These are phyloP conservation scores for Apeira syringaria DNA, from an alignment of 2,888 invertebrate species.

Conservation along the genomic window DNA sequence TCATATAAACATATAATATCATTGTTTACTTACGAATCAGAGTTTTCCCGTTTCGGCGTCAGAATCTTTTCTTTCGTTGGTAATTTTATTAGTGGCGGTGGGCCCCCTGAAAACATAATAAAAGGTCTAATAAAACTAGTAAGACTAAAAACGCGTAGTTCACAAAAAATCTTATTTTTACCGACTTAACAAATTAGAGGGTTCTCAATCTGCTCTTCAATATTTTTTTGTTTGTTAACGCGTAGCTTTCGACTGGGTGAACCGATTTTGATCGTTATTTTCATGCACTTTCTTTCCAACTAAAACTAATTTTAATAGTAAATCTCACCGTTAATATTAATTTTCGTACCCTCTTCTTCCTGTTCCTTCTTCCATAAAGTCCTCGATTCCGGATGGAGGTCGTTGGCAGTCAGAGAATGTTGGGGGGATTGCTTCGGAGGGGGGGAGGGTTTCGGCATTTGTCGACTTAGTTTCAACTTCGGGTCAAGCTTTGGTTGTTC, in stretches of 20 bases:
- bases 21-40: slow-evolving; percentile 70
- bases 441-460: background rate
- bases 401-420: background rate
- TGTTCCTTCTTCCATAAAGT: slow-evolving; percentile 10
- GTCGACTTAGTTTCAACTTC: background rate
- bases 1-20: too few species aligned
- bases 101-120: slow-evolving; percentile 56
- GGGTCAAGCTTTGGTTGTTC: slow-evolving; percentile 24
- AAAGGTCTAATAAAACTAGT: too few species aligned
- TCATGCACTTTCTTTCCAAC: too few species aligned
- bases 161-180: too few species aligned
- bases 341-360: slow-evolving; percentile 31
- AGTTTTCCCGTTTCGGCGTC: slow-evolving; percentile 59
- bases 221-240: too few species aligned
- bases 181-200: too few species aligned
- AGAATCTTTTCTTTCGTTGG: slow-evolving; percentile 57
- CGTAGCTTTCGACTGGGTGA: too few species aligned
- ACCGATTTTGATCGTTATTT: too few species aligned
- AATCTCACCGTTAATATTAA: slow-evolving; percentile 60
- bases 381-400: slow-evolving; percentile 25
- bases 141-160: too few species aligned
- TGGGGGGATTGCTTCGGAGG: slow-evolving; percentile 6
- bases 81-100: slow-evolving; percentile 71
- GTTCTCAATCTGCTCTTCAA: too few species aligned
- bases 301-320: too few species aligned